Base-by-base conservation (phyloP, 2,113 vertebrate species). In the Phoxinus phoxinus region DNA sequence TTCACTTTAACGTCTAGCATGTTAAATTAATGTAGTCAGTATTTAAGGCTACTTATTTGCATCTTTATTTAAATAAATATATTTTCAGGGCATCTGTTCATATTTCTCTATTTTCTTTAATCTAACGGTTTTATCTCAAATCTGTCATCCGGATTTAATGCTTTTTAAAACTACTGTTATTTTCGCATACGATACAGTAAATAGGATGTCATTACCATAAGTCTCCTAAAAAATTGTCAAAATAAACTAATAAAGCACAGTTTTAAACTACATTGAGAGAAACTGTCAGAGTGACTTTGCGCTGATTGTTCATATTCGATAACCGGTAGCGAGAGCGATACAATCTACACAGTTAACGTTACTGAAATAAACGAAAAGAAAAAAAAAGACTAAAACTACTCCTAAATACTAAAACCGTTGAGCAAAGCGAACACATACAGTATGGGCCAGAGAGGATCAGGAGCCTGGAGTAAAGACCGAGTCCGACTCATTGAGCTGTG, bases 401-500 rank as follows among this genome's bases (percentile, higher is more conserved):
- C 25, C n/a, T 48, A 46, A 81, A 65, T 2, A 63, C 15, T 6
- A 13, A 53, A 23, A 27, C 41, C 2, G 37, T 46, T 61, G 13
- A 61, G 27, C 51, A 19, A 25, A 13, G 27, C 65, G 11, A 37
- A 35, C 44, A 69, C 27, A 69, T 32, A 48, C n/a, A 53, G 46
- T 53, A 41, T 53, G 81, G 67, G 27, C 65, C 81, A 71, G 48
- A 72, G 21, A 25, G 27, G 79, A 81, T 35, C 75, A 21, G 75
- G 37, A 32, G 44, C 71, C 67, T 71, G 67, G 35, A 71, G 19
- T 41, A 71, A 71, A 69, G 32, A 53, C 71, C 85, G 63, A 71
- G 82, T 79, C 83, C 81, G 82, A 86, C 77, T 53, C 32, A 74
- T 30, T 63, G 82, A 86, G 59, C 73, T 53, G 30, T 51, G 35